These are phyloP conservation scores for Hypomecis punctinalis DNA, from an alignment of 2,888 invertebrate species.

Conservation along the genomic window DNA sequence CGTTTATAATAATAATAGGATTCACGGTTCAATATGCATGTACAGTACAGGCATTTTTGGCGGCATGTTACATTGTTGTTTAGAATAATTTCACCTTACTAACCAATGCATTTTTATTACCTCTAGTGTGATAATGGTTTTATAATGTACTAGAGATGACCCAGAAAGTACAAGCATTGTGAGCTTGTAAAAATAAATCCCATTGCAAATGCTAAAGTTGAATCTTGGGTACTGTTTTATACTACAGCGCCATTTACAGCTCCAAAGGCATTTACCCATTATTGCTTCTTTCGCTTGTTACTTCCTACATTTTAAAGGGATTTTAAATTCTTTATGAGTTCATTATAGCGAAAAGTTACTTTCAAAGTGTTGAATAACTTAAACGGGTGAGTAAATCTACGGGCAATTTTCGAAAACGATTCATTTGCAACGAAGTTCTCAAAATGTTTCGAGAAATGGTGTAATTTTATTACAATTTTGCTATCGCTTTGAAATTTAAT, in stretches of 20 bases:
- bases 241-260: constrained; percentile 12
- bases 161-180: too few relatives aligned
- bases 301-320: constrained; percentile 30
- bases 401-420: constrained; percentile 8
- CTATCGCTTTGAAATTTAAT: constrained; percentile 8
- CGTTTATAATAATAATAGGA: too few relatives aligned
- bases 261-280: constrained; percentile 22
- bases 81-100: too few relatives aligned
- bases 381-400: constrained; percentile 10
- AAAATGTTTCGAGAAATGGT: neutral
- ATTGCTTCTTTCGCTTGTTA: constrained; percentile 31
- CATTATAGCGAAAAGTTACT: constrained; percentile 20
- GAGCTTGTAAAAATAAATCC: too few relatives aligned
- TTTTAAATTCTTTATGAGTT: constrained; percentile 25
- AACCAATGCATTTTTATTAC: too few relatives aligned
- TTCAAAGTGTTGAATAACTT: constrained; percentile 24
- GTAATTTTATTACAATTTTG: constrained; percentile 1
- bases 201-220: too few relatives aligned
- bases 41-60: too few relatives aligned
- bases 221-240: constrained; percentile 13
- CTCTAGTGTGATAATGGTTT: too few relatives aligned
- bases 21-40: too few relatives aligned
- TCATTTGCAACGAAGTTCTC: constrained; percentile 6
- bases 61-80: too few relatives aligned
- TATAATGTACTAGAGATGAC: too few relatives aligned